Evolutionary conservation across 1,140 invertebrate species (phyloP).

Genomic region (Liolophura sinensis): DNA sequence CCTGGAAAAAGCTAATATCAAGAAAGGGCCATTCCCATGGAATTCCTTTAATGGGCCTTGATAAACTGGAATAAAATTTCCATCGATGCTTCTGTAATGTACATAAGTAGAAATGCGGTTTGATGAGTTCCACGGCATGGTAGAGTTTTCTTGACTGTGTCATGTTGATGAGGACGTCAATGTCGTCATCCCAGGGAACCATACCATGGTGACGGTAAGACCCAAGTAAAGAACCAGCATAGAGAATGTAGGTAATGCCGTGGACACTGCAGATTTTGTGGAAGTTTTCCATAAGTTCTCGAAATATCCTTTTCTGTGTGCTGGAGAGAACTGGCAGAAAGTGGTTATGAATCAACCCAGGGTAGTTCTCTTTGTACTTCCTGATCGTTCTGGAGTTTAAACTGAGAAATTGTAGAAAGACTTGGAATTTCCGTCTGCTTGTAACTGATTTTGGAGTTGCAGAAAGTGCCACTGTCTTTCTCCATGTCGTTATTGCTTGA

Average conservation of each 20-base stretch:
- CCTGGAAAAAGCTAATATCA: slow-evolving; percentile 28
- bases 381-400: too few species aligned
- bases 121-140: slow-evolving; percentile 14
- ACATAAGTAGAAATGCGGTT: slow-evolving; percentile 14
- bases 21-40: slow-evolving; percentile 29
- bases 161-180: slow-evolving; percentile 31
- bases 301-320: too few species aligned
- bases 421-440: too few species aligned
- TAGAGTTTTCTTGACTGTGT: slow-evolving; percentile 12
- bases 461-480: too few species aligned
- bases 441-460: too few species aligned
- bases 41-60: slow-evolving; percentile 5
- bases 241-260: slow-evolving; percentile 28
- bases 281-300: slow-evolving; percentile 7
- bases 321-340: too few species aligned
- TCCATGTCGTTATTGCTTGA: too few species aligned
- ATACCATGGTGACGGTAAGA: slow-evolving; percentile 34
- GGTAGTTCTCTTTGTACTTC: too few species aligned
- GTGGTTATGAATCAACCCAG: too few species aligned
- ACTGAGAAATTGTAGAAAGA: too few species aligned
- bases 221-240: slow-evolving; percentile 32
- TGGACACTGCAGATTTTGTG: neutral
- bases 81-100: slow-evolving; percentile 4
- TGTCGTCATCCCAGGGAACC: slow-evolving; percentile 42
- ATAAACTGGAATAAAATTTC: slow-evolving; percentile 22